A percentile compares a stretch with the other conserved stretches of the same genome.
These are phyloP conservation scores for Ciconia maguari DNA, from an alignment of 2,113 vertebrate species.

Conservation along the genomic window DNA sequence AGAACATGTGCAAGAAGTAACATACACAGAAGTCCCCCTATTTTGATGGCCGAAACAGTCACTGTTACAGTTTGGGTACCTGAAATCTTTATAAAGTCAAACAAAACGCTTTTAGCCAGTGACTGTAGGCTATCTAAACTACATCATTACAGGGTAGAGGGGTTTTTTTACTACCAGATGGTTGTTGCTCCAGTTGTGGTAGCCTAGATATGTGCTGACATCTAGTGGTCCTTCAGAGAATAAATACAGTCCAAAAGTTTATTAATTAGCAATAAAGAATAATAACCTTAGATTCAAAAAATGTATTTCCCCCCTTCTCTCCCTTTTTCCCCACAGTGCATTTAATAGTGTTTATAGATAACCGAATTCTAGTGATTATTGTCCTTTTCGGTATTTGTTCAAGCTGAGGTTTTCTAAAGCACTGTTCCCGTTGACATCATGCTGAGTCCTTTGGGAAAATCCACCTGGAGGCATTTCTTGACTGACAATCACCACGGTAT, in stretches of 20 bases:
- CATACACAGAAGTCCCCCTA: rapidly evolving
- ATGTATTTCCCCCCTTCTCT: not conserved
- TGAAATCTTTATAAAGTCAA: not conserved
- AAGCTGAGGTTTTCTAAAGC: slow-evolving; percentile 4
- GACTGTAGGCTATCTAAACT: not conserved
- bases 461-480: slow-evolving; percentile 26
- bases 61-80: not conserved
- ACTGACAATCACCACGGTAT: not conserved
- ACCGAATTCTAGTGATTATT: not conserved
- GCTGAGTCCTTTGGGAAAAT: not conserved
- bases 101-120: not conserved
- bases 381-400: not conserved
- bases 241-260: not conserved
- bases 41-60: not conserved
- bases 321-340: not conserved
- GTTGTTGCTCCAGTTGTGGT: not conserved
- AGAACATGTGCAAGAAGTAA: not conserved
- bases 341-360: not conserved
- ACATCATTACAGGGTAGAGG: not conserved
- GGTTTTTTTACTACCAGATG: slow-evolving; percentile 58
- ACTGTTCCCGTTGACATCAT: not conserved
- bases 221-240: slow-evolving; percentile 60
- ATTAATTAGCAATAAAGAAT: not conserved
- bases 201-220: slow-evolving; percentile 56
- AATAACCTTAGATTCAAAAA: not conserved